phyloP scores from a whole-genome alignment of 53 echinoderm and acorn worm genomes.

The Patiria pectinifera region DNA sequence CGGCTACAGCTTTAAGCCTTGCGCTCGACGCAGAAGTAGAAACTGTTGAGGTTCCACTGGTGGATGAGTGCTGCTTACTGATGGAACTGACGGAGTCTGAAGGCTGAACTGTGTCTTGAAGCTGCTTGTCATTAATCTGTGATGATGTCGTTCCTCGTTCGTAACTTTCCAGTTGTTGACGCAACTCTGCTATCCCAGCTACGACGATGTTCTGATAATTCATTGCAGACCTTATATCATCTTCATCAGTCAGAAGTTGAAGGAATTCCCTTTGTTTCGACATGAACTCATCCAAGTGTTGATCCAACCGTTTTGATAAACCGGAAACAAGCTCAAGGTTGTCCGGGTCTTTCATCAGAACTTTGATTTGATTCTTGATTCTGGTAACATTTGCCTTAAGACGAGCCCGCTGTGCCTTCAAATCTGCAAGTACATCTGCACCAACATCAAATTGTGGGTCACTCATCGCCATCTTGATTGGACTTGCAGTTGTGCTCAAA shows the following conservation, averaged over 20 bases:
- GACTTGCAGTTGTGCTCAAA: too few species aligned
- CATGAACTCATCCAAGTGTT: not conserved
- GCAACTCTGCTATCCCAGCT: not conserved
- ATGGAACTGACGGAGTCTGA: constrained; percentile 7
- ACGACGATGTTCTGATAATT: constrained; percentile 21
- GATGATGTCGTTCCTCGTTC: not conserved
- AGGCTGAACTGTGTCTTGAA: not conserved
- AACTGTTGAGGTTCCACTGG: too few species aligned
- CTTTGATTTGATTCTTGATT: not conserved
- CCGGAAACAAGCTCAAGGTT: too few species aligned
- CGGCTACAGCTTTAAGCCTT: not conserved
- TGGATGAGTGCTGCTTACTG: not conserved
- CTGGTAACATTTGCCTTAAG: too few species aligned
- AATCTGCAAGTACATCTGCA: too few species aligned
- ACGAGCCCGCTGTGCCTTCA: too few species aligned
- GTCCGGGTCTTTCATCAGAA: not conserved
- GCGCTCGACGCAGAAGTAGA: constrained; percentile 11
- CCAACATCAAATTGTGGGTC: too few species aligned
- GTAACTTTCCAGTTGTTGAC: not conserved
- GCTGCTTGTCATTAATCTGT: not conserved
- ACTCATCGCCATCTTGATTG: too few species aligned
- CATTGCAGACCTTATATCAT: not conserved
- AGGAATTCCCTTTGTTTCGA: not conserved
- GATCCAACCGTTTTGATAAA: not conserved
- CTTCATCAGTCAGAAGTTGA: constrained; percentile 5